Base-by-base conservation (phyloP, 1,140 invertebrate species). In the Zaprionus africanus region DNA sequence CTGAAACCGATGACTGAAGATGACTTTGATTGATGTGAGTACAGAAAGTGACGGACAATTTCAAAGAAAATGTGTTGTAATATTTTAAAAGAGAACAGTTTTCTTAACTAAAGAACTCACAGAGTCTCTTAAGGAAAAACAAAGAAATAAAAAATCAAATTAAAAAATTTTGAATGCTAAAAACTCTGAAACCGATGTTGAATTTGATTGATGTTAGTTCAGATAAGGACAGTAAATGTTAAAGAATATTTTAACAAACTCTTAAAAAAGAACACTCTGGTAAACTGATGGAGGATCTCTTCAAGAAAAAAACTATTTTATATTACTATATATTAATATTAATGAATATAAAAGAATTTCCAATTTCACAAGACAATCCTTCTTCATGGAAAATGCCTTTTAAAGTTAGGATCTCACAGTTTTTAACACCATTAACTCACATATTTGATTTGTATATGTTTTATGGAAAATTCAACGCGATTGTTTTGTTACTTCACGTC, bases 361-460 rank as follows among this genome's bases (percentile, higher is more conserved):
- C 1, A 54, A 28, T 53, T 62, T 17, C n/a, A 43, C 2, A 43
- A 17, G 2, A 6, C n/a, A 9, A 17, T 69, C 57, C 34, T 28
- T n/a, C 34, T 28, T n/a, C 43, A 2, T 26, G 15, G 38, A 41
- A 41, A 41, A 2, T 46, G 24, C 6, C 5, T 54, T 54, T 54
- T 24, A 12, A 28, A 41, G 41, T 9, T 43, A 17, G 15, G 41
- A 43, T 43, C 38, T n/a, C 38, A 41, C 38, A 15, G 5, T 0
- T 5, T n/a, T 41, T 2, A 15, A 17, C n/a, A 26, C 13, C 4
- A 11, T 17, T 26, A 71, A 72, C 67, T 70, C 67, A 75, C 68
- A 76, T 76, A 54, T 70, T 71, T 36, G 6, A 28, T 24, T 41
- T 15, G 15, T 22, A 26, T 24, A 17, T n/a, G 31, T 19, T 31